A percentile compares a stretch with the other conserved stretches of the same genome.
Conservation (phyloP, 2,113 vertebrate genomes). For the Aramus guarauna region DNA sequence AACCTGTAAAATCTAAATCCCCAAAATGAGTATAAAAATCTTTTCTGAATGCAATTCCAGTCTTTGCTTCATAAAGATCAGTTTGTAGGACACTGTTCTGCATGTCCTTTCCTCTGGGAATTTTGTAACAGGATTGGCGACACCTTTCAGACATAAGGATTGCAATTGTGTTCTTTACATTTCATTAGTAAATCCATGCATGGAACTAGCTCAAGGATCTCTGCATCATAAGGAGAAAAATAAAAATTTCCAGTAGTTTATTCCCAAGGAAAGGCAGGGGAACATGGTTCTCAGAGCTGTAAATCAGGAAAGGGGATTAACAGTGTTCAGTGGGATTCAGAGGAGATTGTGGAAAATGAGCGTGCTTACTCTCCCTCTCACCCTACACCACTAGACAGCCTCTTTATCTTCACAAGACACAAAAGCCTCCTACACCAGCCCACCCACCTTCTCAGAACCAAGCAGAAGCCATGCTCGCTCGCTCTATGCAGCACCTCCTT, state of each 20-base stretch:
- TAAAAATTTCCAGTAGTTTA: background rate
- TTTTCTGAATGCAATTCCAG: background rate
- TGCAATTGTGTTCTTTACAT: background rate
- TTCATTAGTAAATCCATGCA: background rate
- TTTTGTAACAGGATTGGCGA: background rate
- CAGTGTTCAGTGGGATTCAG: background rate
- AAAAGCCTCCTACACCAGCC: background rate
- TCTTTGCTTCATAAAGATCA: background rate
- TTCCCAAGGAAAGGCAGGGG: background rate
- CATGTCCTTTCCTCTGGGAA: background rate
- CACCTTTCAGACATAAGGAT: background rate
- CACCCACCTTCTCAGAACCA: background rate
- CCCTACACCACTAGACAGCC: background rate
- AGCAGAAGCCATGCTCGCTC: background rate
- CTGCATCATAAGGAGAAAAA: background rate
- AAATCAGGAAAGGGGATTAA: background rate
- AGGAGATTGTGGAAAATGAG: background rate
- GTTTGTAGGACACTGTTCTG: background rate
- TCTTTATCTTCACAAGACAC: background rate
- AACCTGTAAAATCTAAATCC: background rate
- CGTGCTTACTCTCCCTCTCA: background rate
- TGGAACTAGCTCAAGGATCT: background rate
- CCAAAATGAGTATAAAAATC: background rate
- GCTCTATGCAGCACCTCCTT: background rate
- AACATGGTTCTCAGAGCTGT: background rate